phyloP scores from a whole-genome alignment of 2,113 vertebrate species.

The Clarias macrocephalus region DNA sequence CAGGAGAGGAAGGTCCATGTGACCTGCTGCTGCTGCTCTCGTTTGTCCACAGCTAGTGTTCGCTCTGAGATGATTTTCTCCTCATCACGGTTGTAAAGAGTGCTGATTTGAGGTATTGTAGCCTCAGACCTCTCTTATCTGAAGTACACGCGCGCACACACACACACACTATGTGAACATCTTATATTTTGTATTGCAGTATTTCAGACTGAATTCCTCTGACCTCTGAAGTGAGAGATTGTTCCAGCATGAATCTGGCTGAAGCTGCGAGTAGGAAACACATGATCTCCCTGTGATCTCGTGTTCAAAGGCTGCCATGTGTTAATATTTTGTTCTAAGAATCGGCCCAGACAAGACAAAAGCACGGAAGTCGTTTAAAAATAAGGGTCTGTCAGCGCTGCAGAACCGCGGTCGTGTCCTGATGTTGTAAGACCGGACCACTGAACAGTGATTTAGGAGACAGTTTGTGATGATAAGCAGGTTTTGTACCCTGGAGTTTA shows the following conservation, averaged over 20 bases:
- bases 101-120: not conserved
- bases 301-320: not conserved
- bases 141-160: too few relatives aligned
- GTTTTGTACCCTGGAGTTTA: not conserved
- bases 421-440: not conserved
- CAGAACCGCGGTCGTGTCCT: not conserved
- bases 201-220: not conserved
- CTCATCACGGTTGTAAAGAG: not conserved
- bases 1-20: not conserved
- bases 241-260: conserved; percentile 9
- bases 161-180: too few relatives aligned
- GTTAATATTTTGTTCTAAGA: not conserved
- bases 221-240: not conserved
- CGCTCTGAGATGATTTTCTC: not conserved
- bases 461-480: not conserved
- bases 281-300: conserved; percentile 2
- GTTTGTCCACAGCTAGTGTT: not conserved
- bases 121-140: not conserved
- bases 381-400: not conserved
- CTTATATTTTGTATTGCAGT: not conserved
- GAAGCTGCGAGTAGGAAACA: not conserved
- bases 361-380: not conserved
- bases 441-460: not conserved
- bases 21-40: not conserved
- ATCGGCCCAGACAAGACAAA: not conserved